Evolutionary conservation across 37 sponge, comb jelly and placozoan species (phyloP).

Genomic region (Haliclona indistincta): DNA sequence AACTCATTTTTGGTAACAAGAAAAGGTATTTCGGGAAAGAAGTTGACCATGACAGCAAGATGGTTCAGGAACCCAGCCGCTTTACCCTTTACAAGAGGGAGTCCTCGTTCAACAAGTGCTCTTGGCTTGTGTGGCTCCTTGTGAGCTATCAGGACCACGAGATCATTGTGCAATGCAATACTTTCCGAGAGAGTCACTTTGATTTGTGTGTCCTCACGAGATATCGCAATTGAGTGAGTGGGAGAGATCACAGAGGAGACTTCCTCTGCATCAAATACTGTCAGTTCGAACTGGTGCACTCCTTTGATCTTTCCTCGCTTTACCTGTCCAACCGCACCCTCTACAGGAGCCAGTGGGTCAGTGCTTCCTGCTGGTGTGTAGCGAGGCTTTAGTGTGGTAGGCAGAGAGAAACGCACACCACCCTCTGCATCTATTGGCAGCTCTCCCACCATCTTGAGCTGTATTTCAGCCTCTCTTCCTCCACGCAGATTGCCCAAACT

Average conservation of each 20-base stretch:
- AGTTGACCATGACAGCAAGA: constrained; percentile 48
- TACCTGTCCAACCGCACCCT: neutral
- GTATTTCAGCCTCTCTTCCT: constrained; percentile 40
- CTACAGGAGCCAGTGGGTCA: neutral
- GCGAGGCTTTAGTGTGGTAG: constrained; percentile 54
- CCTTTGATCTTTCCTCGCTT: no score
- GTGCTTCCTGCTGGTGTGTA: constrained; percentile 42
- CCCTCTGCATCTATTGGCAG: constrained; percentile 51
- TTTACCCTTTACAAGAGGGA: constrained; percentile 6
- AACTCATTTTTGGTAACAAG: constrained; percentile 56
- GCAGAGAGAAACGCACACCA: constrained; percentile 49
- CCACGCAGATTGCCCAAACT: constrained; percentile 50
- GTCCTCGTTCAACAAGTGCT: constrained; percentile 47
- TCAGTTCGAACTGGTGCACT: constrained; percentile 41
- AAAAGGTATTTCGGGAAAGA: constrained; percentile 34
- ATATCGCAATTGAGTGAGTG: constrained; percentile 30
- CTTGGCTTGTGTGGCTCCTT: constrained; percentile 37
- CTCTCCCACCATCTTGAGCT: constrained; percentile 33
- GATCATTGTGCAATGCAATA: constrained; percentile 23
- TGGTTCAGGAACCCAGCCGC: constrained; percentile 12
- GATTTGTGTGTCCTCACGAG: neutral
- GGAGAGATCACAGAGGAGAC: constrained; percentile 43
- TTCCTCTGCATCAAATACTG: constrained; percentile 13
- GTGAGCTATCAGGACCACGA: constrained; percentile 36
- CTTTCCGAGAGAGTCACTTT: constrained; percentile 29